Evolutionary conservation across 1,140 invertebrate genomes (phyloP), one percentile per base, ranked within the genome.

Genomic region (Gryllus bimaculatus): DNA sequence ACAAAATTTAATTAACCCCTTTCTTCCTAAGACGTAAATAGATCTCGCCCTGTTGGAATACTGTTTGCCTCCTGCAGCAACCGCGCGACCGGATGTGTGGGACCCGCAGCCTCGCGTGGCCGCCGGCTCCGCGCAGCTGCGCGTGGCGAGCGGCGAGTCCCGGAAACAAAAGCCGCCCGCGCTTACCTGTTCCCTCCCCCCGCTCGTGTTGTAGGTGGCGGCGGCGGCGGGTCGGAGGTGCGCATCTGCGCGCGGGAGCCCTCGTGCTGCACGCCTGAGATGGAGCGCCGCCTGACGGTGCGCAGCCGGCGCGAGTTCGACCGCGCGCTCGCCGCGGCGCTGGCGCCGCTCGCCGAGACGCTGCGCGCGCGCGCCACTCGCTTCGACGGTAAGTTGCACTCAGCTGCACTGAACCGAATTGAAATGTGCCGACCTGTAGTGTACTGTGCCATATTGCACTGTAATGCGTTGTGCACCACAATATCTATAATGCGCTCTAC

Each of bases 231-330:
- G 18, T 81, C 82, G 26, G 84, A 86, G 81, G 82, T 87, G 74
- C 82, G 83, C 76, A 83, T 86, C 39, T 87, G 86, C 79, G 80
- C 84, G 20, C 83, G 83, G 78, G 85, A 83, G n/a, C 77, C 81
- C 75, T 86, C 86, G 0, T 87, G 86, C 79, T 87, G 86, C 80
- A 87, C 86, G 8, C 81, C 84, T 73, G 82, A 84, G 77, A 87
- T 87, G 85, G 86, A 87, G 81, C 78, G 82, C 47, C 84, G 84
- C 79, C 83, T 87, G 75, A 85, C 82, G 77, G 82, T 81, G 12
- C 82, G 84, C 79, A 85, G 84, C 79, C 82, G 83, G 73, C 83
- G 83, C 47, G 85, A 87, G 79, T 87, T 85, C 81, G 85, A 85
- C 48, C 82, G 81, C 73, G 82, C 83, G 20, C 81, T 87, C 39